These are phyloP conservation scores for Zoanthus sansibaricus DNA, from an alignment of 92 coral and sea anemone genomes.

Conservation along the genomic window DNA sequence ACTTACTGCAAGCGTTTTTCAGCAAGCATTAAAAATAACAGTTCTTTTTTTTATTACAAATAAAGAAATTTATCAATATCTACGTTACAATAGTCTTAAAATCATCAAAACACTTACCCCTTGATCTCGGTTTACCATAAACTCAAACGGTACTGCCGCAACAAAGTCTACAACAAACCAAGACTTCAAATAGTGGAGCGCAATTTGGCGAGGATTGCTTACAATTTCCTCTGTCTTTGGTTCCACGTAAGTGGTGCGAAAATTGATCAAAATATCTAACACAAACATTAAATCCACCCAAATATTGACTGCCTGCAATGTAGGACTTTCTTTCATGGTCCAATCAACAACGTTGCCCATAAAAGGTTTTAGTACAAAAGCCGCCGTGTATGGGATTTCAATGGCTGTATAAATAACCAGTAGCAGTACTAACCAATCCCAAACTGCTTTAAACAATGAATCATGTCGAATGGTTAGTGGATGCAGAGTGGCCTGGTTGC, in stretches of 20 bases:
- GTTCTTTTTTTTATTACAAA: too few species aligned
- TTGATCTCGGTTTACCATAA: slow-evolving; percentile 60
- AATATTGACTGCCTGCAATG: slow-evolving; percentile 71
- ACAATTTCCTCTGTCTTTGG: slow-evolving; percentile 73
- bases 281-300: slow-evolving; percentile 94
- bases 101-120: slow-evolving; percentile 54
- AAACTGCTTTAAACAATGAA: slow-evolving; percentile 94
- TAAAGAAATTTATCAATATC: too few species aligned
- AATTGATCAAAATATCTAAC: slow-evolving; percentile 88
- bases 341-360: slow-evolving; percentile 43
- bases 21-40: too few species aligned
- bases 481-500: slow-evolving; percentile 75
- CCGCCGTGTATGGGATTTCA: slow-evolving; percentile 94
- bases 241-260: slow-evolving; percentile 89
- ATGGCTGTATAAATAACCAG: slow-evolving; percentile 96
- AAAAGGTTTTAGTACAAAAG: slow-evolving; percentile 69
- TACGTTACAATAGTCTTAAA: too few species aligned
- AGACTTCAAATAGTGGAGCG: slow-evolving; percentile 85
- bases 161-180: slow-evolving; percentile 97
- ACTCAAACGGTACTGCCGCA: slow-evolving; percentile 96
- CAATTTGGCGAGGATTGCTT: slow-evolving; percentile 80
- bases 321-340: slow-evolving; percentile 40
- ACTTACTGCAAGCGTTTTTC: too few species aligned
- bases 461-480: slow-evolving; percentile 94
- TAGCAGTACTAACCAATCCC: slow-evolving; percentile 95